Evolutionary conservation across 2,888 invertebrate species (phyloP).

Genomic region (Acanthosepion pharaonis): DNA sequence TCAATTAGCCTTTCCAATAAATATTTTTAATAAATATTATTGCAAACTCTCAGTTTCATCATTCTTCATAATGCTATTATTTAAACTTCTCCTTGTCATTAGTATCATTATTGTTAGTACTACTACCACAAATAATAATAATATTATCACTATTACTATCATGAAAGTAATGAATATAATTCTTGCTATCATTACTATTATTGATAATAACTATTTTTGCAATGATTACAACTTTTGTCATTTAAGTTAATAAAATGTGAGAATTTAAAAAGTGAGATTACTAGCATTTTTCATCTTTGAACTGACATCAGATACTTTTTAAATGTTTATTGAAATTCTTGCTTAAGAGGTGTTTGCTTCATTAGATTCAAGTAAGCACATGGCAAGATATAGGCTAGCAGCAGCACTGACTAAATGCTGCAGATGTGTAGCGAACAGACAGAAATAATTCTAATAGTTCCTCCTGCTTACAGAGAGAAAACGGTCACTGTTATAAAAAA

Average conservation of each 20-base stretch:
- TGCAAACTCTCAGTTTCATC: background rate
- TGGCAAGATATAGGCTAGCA: background rate
- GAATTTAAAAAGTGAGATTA: background rate
- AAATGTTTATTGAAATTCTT: background rate
- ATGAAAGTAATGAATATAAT: background rate
- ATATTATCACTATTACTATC: background rate
- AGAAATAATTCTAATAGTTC: background rate
- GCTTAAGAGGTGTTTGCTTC: background rate
- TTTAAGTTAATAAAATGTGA: background rate
- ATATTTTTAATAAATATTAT: background rate
- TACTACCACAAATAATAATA: background rate
- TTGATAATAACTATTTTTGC: background rate
- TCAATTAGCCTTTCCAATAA: background rate
- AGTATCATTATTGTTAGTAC: background rate
- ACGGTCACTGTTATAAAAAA: background rate
- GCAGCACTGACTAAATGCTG: background rate
- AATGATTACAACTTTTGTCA: background rate
- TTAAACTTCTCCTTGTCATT: background rate
- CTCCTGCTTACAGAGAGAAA: background rate
- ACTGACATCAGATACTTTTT: background rate
- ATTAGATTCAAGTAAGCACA: background rate
- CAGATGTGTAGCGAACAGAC: background rate
- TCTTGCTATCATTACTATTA: background rate
- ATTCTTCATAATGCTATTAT: background rate
- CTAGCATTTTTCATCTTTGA: background rate